Base-by-base conservation (phyloP, 2,797 vertebrate species). In the Rhincodon typus region DNA sequence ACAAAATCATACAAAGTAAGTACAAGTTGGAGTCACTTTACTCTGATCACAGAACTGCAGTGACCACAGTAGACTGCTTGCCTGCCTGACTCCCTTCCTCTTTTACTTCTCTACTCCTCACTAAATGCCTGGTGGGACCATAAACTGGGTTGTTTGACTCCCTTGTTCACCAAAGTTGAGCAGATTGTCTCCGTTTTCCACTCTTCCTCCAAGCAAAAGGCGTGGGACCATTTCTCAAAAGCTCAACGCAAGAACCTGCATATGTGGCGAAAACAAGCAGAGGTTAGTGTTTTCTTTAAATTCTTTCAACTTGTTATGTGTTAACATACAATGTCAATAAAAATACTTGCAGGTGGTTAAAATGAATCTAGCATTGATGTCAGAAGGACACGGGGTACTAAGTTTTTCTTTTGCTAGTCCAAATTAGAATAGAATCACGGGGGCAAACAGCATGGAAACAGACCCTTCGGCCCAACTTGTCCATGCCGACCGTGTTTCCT, bases 171-270 rank as follows among this genome's bases (percentile, higher is more conserved):
- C 98, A 97, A 98, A 99, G 99, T 99, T 98, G 98, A 99, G 97
- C 99, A 99, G 98, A 99, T 99, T 98, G 98, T 99, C 98, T 99
- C 99, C 98, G 98, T 99, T 98, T 99, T 99, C 98, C 98, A 98
- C 98, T 99, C 99, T 96, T 98, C 99, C 97, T 99, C 98, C 98
- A 99, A 99, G 98, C 99, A 99, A 98, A 99, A 99, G 98, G 99
- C 99, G 97, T 99, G 99, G 99, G 99, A 99, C 98, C 99, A 99
- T 99, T 99, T 99, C 98, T 99, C 99, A 98, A 99, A 99, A 99
- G 99, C 99, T 97, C 99, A 99, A 97, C 99, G 99, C 98, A 99
- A 99, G 98, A 99, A 99, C 98, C 98, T 99, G 98, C 99, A 99
- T 97, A 98, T 99, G 97, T 99, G 99, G 99, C 98, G 98, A 98